Percentiles rank a stretch among this genome's conserved stretches.
phyloP scores from a whole-genome alignment of 2,888 invertebrate species.

The Notocelia uddmanniana region DNA sequence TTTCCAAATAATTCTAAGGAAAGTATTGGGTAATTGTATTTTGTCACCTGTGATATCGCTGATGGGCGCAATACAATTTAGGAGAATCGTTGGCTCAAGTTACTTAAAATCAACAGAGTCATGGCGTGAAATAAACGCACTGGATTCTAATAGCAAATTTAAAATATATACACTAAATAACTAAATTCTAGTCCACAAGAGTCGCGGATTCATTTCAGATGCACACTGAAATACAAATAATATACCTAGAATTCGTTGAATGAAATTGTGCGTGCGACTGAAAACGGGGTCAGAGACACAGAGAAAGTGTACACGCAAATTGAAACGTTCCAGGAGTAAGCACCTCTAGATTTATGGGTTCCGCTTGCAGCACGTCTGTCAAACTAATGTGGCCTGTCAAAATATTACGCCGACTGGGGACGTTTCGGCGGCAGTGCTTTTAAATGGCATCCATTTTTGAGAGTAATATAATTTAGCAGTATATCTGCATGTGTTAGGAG shows the following conservation, averaged over 20 bases:
- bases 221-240: not conserved
- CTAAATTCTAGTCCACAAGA: no score
- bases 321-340: constrained; percentile 40
- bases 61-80: no score
- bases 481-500: not conserved
- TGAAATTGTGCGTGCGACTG: constrained; percentile 18
- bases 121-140: no score
- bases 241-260: constrained; percentile 3
- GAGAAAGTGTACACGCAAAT: constrained; percentile 34
- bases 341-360: constrained; percentile 34
- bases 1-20: no score
- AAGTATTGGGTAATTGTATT: no score
- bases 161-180: no score
- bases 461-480: not conserved
- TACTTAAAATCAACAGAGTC: no score
- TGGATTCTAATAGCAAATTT: no score
- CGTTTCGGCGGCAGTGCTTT: constrained; percentile 13
- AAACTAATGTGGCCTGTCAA: constrained; percentile 36
- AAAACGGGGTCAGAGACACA: constrained; percentile 24
- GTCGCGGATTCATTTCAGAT: no score
- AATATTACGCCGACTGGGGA: constrained; percentile 16
- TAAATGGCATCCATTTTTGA: constrained; percentile 1
- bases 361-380: constrained; percentile 33
- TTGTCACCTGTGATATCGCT: no score
- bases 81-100: no score